Base-by-base conservation (phyloP, 2,797 vertebrate species). In the Sebastes trivittatus region DNA sequence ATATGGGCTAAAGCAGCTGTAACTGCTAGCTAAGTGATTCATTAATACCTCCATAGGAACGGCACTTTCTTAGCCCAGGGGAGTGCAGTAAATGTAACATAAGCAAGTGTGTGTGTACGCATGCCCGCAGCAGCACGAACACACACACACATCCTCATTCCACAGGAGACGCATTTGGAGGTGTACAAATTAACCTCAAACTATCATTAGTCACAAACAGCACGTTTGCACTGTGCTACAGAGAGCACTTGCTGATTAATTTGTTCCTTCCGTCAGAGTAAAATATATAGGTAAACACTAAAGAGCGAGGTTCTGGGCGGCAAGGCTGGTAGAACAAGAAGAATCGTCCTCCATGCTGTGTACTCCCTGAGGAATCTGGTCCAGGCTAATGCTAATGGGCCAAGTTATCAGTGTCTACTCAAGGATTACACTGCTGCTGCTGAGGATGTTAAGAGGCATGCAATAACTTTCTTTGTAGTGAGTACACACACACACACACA, bases 401-500 rank as follows among this genome's bases (percentile, higher is more conserved):
- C 79, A 82, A 90, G 89, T 89, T 93, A 90, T 93, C 91, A 92
- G 89, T 77, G 88, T 90, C 89, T 88, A 59, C 81, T 92, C 77
- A 58, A 73, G 72, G 77, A 77, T 77, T 61, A 69, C 60, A 27
- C 58, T 29, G 38, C 52, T 59, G 7, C 67, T 42, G 2, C 63
- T 16, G 36, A 83, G 71, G 42, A 66, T 63, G 59, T 71, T 72
- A 69, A 52, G 46, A 52, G 46, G 46, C 46, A 52, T 52, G 46
- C 46, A 52, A n/a, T 52, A 52, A 52, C 18, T 52, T 52, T 52
- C 46, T 52, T 22, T n/a, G 10, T 25, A 16, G 25, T 36, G 52
- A 52, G 49, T 5, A 56, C 32, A 78, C 10, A 65, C 18, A 55
- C 68, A 27, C 61, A 14, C 36, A 52, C 36, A 52, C 36, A 27